These are phyloP conservation scores for Micrasema longulum DNA, from an alignment of 1,140 invertebrate genomes.

Conservation along the genomic window DNA sequence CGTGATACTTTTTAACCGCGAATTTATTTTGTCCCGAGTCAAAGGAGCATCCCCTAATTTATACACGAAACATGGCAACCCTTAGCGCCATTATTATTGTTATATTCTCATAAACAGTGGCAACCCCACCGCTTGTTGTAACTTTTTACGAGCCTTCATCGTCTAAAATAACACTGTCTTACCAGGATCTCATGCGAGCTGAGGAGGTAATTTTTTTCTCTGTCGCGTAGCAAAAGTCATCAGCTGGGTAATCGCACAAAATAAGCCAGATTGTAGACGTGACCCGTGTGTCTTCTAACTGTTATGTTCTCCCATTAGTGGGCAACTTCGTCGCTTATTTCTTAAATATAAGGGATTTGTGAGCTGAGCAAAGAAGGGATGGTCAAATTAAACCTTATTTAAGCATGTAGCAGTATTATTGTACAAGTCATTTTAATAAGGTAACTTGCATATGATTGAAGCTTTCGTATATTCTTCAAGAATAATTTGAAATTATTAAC, in stretches of 20 bases:
- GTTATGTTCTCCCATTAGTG: conserved; percentile 47
- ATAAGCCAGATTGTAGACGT: conserved; percentile 49
- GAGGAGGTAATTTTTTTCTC: conserved; percentile 39
- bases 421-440: no score
- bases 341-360: conserved; percentile 49
- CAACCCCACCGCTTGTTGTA: conserved; percentile 33
- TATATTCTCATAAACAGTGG: conserved; percentile 49
- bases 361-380: not conserved
- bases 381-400: no score
- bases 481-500: no score
- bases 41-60: conserved; percentile 48
- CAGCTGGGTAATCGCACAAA: conserved; percentile 47
- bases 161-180: conserved; percentile 37
- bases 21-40: conserved; percentile 51
- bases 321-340: conserved; percentile 44
- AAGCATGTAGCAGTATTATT: no score
- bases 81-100: conserved; percentile 51
- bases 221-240: conserved; percentile 51
- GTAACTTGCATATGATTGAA: no score
- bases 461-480: no score
- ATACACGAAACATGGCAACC: conserved; percentile 48
- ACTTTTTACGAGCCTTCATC: conserved; percentile 52
- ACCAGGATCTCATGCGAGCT: conserved; percentile 24
- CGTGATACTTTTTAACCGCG: conserved; percentile 52
- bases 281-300: conserved; percentile 49